A percentile compares a stretch with the other conserved stretches of the same genome.
These are phyloP conservation scores for Scaptodrosophila latifasciaeformis DNA, from an alignment of 2,888 invertebrate genomes.

Conservation along the genomic window DNA sequence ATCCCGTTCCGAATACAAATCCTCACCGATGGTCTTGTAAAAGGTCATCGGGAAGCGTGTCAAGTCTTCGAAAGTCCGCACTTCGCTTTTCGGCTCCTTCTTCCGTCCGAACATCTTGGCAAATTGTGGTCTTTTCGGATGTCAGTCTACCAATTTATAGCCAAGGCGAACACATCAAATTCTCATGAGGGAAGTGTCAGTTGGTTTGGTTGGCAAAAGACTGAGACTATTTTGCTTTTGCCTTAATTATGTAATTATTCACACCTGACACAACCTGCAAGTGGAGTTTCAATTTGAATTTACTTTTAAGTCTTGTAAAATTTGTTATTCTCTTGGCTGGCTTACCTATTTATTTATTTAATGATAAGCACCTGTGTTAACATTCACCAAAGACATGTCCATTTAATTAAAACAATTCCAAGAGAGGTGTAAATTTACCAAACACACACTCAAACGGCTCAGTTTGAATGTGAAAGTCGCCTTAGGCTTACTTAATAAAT, in stretches of 20 bases:
- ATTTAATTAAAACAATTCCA: no score
- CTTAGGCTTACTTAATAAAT: no score
- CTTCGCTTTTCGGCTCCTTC: constrained; percentile 17
- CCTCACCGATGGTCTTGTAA: constrained; percentile 65
- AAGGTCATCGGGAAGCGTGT: constrained; percentile 54
- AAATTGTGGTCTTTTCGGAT: not conserved
- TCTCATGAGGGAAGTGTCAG: constrained; percentile 43
- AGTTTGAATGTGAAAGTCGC: no score
- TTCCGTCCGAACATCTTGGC: constrained; percentile 34
- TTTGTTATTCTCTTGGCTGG: no score
- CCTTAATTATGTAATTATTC: constrained; percentile 36
- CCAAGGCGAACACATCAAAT: constrained; percentile 32
- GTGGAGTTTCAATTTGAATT: not conserved
- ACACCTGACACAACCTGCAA: constrained; percentile 39
- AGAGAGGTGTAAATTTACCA: no score
- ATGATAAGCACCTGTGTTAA: no score
- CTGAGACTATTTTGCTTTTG: no score
- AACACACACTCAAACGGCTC: no score
- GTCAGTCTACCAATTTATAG: not conserved
- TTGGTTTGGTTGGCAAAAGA: constrained; percentile 25
- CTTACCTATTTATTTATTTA: no score
- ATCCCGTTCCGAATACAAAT: constrained; percentile 53
- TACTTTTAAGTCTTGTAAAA: no score
- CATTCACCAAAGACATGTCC: no score
- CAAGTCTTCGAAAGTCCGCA: constrained; percentile 49